Evolutionary conservation across 2,797 vertebrate species (phyloP), one percentile per base, ranked within the genome.

Genomic region (Cyprinella venusta): DNA sequence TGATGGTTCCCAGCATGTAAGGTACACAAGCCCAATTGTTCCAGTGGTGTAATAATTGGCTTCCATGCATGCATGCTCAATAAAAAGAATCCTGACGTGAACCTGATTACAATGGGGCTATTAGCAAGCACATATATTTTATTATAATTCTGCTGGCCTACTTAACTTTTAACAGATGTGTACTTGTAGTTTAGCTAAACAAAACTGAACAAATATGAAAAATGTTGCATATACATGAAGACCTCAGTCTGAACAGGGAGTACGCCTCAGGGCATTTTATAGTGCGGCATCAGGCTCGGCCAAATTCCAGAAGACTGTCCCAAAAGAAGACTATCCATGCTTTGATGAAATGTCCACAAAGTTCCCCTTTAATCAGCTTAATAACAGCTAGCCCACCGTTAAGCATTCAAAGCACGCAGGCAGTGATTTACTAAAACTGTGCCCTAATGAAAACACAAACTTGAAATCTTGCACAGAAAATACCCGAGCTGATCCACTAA

Each of bases 351-450:
- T 76, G 10, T 59, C 21, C 21, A 56, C 33, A 61, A 59, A 38
- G 52, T 76, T 76, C 21, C 21, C 21, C n/a, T 76, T 61, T 54
- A 76, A 76, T 76, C 74, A 76, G 1, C n/a, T 42, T 38, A 61
- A 56, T 61, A 76, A 76, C 36, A 76, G 54, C n/a, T 61, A 76
- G 33, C 61, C 13, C 33, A 24, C 33, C 8, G 1, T 76, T 61
- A 24, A 40, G 13, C 36, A 59, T 5, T 40, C 52, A 26, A 24
- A 42, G 18, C 36, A 76, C n/a, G 2, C 50, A 75, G 30, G 10
- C 71, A 56, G 50, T n/a, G 50, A 74, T 56, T 74, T 74, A 56
- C 12, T 56, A 74, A 75, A 75, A 21, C 19, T 13, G 2, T 9
- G 18, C 10, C 30, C 36, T 6, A n/a, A 21, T 38, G 16, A 54